phyloP scores from a whole-genome alignment of 2,888 invertebrate species.

The Crossocerus cetratus region DNA sequence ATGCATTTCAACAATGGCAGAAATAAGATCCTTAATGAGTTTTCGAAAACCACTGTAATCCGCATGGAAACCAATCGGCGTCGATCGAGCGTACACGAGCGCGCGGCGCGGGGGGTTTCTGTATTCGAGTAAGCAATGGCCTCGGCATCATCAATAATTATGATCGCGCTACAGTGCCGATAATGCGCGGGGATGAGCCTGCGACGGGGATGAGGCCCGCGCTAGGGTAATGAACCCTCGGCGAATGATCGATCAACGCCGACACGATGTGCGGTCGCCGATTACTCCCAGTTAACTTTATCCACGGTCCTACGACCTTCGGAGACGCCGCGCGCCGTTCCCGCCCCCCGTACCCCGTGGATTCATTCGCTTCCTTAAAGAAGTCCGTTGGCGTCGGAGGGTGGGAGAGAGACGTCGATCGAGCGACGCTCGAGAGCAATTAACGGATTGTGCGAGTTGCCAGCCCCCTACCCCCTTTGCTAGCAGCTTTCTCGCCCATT shows the following conservation, averaged over 20 bases:
- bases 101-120: too few relatives aligned
- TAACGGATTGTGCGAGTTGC: conserved; percentile 15
- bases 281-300: background rate
- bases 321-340: background rate
- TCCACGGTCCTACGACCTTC: background rate
- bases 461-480: background rate
- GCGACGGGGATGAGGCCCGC: background rate
- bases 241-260: conserved; percentile 6
- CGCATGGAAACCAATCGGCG: too few relatives aligned
- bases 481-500: background rate
- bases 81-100: too few relatives aligned
- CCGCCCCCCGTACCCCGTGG: background rate
- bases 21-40: too few relatives aligned
- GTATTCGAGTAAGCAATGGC: too few relatives aligned
- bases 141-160: too few relatives aligned
- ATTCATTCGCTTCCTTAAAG: background rate
- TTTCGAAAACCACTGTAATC: too few relatives aligned
- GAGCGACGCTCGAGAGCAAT: conserved; percentile 12
- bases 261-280: conserved; percentile 8
- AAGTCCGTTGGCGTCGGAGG: background rate
- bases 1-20: too few relatives aligned
- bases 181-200: too few relatives aligned
- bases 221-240: background rate
- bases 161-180: too few relatives aligned
- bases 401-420: conserved; percentile 14